phyloP scores from a whole-genome alignment of 2,888 invertebrate genomes.

The Spicauda simplicius region DNA sequence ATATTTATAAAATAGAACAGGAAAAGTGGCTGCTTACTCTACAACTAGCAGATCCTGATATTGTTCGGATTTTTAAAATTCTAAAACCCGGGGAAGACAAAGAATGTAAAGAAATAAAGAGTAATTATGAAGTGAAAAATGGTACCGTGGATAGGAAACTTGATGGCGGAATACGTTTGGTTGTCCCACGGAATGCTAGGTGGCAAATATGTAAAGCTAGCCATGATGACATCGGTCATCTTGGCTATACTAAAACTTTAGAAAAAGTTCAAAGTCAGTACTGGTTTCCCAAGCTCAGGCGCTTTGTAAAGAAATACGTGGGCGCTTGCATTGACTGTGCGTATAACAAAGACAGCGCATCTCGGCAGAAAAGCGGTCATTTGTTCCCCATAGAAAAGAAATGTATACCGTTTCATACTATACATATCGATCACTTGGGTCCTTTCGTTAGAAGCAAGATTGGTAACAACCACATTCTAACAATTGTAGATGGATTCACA shows the following conservation, averaged over 20 bases:
- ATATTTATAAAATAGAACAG: constrained; percentile 22
- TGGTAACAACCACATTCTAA: constrained; percentile 54
- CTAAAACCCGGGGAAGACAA: constrained; percentile 16
- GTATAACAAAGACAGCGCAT: constrained; percentile 49
- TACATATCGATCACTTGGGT: constrained; percentile 66
- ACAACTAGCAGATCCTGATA: constrained; percentile 35
- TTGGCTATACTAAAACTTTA: constrained; percentile 28
- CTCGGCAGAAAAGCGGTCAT: constrained; percentile 46
- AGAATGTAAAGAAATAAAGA: constrained; percentile 34
- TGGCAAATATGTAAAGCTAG: constrained; percentile 48
- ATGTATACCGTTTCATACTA: constrained; percentile 57
- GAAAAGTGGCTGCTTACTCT: constrained; percentile 29
- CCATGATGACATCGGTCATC: constrained; percentile 32
- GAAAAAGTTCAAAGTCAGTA: constrained; percentile 21
- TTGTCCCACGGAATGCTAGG: constrained; percentile 50
- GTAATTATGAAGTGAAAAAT: constrained; percentile 39
- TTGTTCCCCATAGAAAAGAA: constrained; percentile 64
- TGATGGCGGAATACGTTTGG: constrained; percentile 45
- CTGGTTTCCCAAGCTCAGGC: constrained; percentile 28
- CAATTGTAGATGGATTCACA: constrained; percentile 57
- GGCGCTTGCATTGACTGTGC: constrained; percentile 59
- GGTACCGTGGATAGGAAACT: constrained; percentile 37
- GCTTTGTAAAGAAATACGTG: constrained; percentile 52
- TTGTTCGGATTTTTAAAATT: constrained; percentile 15
- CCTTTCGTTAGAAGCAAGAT: constrained; percentile 55